Percentiles rank a stretch among this genome's conserved stretches.
phyloP scores from a whole-genome alignment of 2,113 vertebrate genomes.

The Todiramphus chloris region DNA sequence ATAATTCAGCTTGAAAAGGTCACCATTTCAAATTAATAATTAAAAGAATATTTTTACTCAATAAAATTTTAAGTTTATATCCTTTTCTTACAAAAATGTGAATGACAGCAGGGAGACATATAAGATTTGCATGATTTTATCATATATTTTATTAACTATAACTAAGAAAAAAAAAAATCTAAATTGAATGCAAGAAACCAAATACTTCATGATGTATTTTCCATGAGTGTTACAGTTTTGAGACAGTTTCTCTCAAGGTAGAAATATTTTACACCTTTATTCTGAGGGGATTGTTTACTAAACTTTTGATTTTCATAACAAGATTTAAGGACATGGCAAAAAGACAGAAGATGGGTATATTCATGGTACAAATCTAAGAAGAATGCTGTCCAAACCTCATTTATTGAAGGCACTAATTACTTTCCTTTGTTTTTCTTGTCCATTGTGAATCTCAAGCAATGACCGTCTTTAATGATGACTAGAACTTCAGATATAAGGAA shows the following conservation, averaged over 20 bases:
- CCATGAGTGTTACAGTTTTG: background rate
- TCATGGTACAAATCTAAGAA: background rate
- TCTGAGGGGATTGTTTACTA: background rate
- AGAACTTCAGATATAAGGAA: background rate
- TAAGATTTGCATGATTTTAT: constrained; percentile 42
- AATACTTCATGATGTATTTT: background rate
- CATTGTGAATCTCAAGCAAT: background rate
- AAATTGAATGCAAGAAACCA: constrained; percentile 24
- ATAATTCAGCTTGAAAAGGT: constrained; percentile 63
- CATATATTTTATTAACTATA: constrained; percentile 59
- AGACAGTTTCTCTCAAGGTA: background rate
- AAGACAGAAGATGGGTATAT: background rate
- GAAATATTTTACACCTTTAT: background rate
- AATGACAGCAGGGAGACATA: constrained; percentile 46
- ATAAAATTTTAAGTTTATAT: constrained; percentile 1
- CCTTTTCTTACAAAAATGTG: constrained; percentile 29
- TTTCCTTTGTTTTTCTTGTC: background rate
- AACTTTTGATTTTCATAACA: background rate
- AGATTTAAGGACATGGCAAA: background rate
- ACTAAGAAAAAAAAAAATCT: background rate
- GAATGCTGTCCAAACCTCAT: background rate
- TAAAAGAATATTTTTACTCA: constrained; percentile 42
- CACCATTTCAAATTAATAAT: constrained; percentile 48
- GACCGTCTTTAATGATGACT: background rate
- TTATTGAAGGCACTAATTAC: background rate